A percentile compares a stretch with the other conserved stretches of the same genome.
These are phyloP conservation scores for Hozukius guyotensis DNA, from an alignment of 2,797 vertebrate genomes.

Conservation along the genomic window DNA sequence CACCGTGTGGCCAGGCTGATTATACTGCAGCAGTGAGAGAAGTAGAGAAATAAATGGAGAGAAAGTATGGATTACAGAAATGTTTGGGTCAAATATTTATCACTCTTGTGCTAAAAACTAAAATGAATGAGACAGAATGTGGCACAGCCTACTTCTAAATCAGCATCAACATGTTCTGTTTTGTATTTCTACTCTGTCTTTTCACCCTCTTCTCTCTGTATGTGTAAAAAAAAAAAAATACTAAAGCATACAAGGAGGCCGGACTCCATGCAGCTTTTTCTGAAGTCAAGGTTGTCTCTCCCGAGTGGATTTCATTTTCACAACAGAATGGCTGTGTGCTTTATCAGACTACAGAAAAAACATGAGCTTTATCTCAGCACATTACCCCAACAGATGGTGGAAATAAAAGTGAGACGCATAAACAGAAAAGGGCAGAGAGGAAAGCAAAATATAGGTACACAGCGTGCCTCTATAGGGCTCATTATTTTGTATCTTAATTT, in stretches of 20 bases:
- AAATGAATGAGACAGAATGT: not conserved
- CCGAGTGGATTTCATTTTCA: constrained; percentile 25
- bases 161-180: not conserved
- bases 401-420: not conserved
- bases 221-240: not conserved
- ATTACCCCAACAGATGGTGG: not conserved
- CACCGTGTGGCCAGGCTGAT: constrained; percentile 98
- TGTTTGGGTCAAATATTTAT: not conserved
- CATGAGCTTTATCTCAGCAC: not conserved
- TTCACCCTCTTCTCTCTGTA: not conserved
- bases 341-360: constrained; percentile 16
- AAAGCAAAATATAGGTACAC: not conserved
- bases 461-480: not conserved
- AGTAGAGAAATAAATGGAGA: not conserved
- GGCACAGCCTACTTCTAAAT: not conserved
- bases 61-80: not conserved
- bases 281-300: constrained; percentile 17
- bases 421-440: not conserved
- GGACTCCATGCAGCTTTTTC: not conserved
- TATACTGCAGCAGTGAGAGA: constrained; percentile 84
- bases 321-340: not conserved
- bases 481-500: not conserved
- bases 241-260: not conserved
- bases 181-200: not conserved
- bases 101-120: not conserved